Evolutionary conservation across 2,797 vertebrate species (phyloP).

Genomic region (Dicrostonyx torquatus): DNA sequence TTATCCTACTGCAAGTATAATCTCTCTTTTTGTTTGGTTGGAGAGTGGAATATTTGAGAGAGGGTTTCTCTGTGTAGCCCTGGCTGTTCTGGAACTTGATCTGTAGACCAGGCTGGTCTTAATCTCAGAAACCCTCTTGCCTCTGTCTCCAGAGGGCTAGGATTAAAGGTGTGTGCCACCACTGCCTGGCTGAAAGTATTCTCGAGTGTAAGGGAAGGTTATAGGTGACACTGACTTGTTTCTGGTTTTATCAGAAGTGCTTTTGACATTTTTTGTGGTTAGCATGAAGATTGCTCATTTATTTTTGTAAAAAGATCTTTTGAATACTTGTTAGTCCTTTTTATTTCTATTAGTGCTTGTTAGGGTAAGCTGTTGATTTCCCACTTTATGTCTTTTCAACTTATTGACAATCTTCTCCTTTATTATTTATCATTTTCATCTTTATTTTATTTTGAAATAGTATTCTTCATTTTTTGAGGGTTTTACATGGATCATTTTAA

Average conservation of each 20-base stretch:
- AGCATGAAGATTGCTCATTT: slow-evolving; percentile 15
- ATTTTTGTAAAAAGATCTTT: slow-evolving; percentile 27
- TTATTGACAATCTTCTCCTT: slow-evolving; percentile 6
- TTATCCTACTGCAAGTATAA: background rate
- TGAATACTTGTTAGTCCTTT: slow-evolving; percentile 21
- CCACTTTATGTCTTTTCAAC: background rate
- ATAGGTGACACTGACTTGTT: background rate
- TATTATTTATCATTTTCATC: too few relatives aligned
- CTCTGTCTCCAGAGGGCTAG: background rate
- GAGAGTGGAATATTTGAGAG: background rate
- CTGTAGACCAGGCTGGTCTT: background rate
- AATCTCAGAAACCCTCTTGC: background rate
- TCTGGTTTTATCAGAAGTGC: slow-evolving; percentile 34
- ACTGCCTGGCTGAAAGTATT: background rate
- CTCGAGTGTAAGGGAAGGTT: slow-evolving; percentile 1
- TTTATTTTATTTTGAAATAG: background rate
- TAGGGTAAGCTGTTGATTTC: background rate
- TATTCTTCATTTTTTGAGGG: background rate
- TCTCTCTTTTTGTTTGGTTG: background rate
- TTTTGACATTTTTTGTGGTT: slow-evolving; percentile 46
- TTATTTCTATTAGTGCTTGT: background rate
- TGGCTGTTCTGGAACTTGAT: background rate
- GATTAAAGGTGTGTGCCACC: background rate
- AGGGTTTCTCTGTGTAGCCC: background rate
- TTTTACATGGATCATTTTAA: background rate